A percentile compares a stretch with the other conserved stretches of the same genome.
These are phyloP conservation scores for Corticium candelabrum DNA, from an alignment of 37 sponge, comb jelly and placozoan genomes.

Conservation along the genomic window DNA sequence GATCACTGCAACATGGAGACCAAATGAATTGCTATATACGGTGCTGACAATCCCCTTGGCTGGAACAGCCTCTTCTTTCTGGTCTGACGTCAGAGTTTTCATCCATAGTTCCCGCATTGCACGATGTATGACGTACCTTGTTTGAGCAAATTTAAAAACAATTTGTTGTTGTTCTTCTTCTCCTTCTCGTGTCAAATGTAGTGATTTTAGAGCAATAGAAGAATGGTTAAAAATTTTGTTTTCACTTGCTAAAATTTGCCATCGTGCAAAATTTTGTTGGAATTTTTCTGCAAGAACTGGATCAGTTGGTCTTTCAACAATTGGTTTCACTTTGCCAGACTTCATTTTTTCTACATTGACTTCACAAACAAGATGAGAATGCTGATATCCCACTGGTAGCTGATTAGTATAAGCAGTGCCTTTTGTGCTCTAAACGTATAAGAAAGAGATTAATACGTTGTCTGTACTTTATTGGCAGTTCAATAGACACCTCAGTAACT, in stretches of 20 bases:
- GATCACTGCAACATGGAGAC: neutral
- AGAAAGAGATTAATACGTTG: slow-evolving; percentile 1
- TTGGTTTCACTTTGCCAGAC: neutral
- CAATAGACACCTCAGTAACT: neutral
- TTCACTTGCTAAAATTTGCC: neutral
- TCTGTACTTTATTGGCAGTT: neutral
- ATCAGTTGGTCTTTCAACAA: too few relatives aligned
- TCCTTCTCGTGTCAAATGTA: neutral
- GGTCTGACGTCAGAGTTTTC: neutral
- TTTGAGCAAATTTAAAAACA: neutral
- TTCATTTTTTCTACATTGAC: neutral
- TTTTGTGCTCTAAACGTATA: neutral
- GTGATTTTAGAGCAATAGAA: neutral
- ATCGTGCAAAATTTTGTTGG: neutral
- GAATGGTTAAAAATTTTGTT: neutral
- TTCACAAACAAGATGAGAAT: neutral
- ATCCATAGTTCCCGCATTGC: neutral
- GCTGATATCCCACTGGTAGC: neutral
- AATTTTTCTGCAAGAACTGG: neutral
- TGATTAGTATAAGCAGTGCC: neutral
- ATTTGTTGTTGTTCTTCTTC: neutral
- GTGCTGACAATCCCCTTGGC: neutral
- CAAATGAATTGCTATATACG: neutral
- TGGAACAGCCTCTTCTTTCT: neutral
- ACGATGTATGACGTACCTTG: neutral